These are phyloP conservation scores for Semaprochilodus insignis DNA, from an alignment of 2,797 vertebrate species.

Conservation along the genomic window DNA sequence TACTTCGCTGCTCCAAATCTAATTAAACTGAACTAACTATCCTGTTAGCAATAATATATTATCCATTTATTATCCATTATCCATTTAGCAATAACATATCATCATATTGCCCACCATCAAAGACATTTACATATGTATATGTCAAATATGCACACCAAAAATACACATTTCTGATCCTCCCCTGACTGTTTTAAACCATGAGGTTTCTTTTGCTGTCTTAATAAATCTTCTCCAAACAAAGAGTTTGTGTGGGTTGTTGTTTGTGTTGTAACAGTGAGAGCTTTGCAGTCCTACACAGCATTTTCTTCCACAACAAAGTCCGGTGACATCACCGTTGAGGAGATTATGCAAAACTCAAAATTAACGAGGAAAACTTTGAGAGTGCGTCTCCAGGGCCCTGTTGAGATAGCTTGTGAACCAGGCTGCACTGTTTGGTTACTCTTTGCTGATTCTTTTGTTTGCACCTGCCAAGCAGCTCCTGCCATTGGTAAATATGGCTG, in stretches of 20 bases:
- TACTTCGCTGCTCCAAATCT: too few relatives aligned
- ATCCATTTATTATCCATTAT: too few relatives aligned
- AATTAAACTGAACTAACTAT: too few relatives aligned
- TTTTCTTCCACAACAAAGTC: conserved; percentile 14
- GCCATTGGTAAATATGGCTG: conserved; percentile 78
- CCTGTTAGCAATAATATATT: too few relatives aligned
- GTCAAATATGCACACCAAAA: neutral
- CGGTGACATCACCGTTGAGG: neutral
- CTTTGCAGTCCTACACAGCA: conserved; percentile 9
- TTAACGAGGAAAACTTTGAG: neutral
- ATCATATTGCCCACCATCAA: too few relatives aligned
- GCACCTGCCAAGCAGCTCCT: conserved; percentile 61
- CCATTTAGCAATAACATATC: too few relatives aligned
- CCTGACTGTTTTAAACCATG: conserved; percentile 37
- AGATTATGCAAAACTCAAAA: conserved; percentile 18
- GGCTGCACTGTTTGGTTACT: conserved; percentile 42
- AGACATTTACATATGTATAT: neutral
- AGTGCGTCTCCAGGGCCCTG: neutral
- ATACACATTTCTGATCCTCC: neutral
- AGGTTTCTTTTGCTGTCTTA: conserved; percentile 17
- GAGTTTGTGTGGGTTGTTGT: conserved; percentile 31
- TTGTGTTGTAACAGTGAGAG: conserved; percentile 27
- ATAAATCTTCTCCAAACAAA: conserved; percentile 41
- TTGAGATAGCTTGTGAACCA: conserved; percentile 34
- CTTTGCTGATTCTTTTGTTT: conserved; percentile 65